Base-by-base conservation (phyloP, 2,888 invertebrate genomes). In the Sympetrum striolatum region DNA sequence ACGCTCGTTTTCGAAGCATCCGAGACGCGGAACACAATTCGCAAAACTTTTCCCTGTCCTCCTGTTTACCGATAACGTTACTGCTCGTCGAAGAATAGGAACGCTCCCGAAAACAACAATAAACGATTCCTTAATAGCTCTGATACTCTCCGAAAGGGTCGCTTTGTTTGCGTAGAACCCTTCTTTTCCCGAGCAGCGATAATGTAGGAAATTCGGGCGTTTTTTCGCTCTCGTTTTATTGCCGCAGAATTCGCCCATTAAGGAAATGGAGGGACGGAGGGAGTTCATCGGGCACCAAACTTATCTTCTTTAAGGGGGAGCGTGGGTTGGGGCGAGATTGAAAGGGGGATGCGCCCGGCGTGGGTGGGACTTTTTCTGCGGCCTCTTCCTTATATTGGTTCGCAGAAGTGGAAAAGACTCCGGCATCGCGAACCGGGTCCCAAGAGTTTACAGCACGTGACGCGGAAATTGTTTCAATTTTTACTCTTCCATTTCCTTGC, bases 271-370 rank as follows among this genome's bases (percentile, higher is more conserved):
- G 58, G 82, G 31, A 6, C 10, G 44, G 44, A 44, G 44, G 44
- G 35, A 82, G 82, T 82, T 82, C 82, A 82, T 82, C 82, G 82
- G 82, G 35, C 35, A 82, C 82, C 48, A 48, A 82, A 82, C 82
- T 58, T 82, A 82, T 82, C 58, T 82, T 53, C 82, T 82, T 82
- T 82, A 82, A 73, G 73, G 73, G 31, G 10, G n/a, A 8, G 31
- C 18, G 81, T 53, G 82, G 31, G 82, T 14, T 14, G 80, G 15
- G 80, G 31, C 22, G 48, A 10, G 80, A 18, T 22, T 37, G 80
- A 22, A 39, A 22, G 37, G 80, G 80, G 12, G 80, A 80, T 39
- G 35, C 37, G 15, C n/a, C 18, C 0, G 82, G 82, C 22, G 53
- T 10, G 82, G 82, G 53, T 15, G 73, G 73, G 8, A 53, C 53